A percentile compares a stretch with the other conserved stretches of the same genome.
Conservation (phyloP, 2,888 invertebrate species). For the Mylabris sibirica region DNA sequence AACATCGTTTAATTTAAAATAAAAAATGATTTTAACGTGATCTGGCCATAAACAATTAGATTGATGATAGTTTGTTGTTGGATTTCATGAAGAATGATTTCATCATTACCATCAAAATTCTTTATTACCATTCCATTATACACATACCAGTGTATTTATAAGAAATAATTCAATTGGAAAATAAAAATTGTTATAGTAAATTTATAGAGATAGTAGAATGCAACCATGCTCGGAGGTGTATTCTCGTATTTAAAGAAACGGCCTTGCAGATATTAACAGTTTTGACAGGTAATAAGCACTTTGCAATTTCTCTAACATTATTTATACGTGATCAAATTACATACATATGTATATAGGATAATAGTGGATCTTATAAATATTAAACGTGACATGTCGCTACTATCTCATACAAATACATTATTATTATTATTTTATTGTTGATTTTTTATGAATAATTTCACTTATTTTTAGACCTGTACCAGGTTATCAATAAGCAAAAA, state of each 20-base stretch:
- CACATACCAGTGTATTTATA: not conserved
- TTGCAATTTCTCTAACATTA: conserved; percentile 49
- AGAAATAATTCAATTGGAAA: not conserved
- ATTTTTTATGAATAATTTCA: not conserved
- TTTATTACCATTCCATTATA: not conserved
- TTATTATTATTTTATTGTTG: not conserved
- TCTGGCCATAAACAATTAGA: not conserved
- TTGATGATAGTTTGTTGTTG: not conserved
- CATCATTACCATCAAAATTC: not conserved
- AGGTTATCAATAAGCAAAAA: not conserved
- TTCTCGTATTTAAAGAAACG: conserved; percentile 38
- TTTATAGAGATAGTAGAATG: conserved; percentile 23
- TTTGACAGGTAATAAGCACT: conserved; percentile 53
- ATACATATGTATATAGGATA: conserved; percentile 34
- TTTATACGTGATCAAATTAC: conserved; percentile 52
- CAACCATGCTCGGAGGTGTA: conserved; percentile 42
- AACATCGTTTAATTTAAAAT: not conserved
- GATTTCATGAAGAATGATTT: not conserved
- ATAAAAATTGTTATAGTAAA: conserved; percentile 3
- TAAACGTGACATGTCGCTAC: not conserved
- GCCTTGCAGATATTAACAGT: conserved; percentile 51
- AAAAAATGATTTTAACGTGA: not conserved
- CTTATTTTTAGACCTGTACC: not conserved
- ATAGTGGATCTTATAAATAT: conserved; percentile 11
- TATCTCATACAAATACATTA: not conserved